These are phyloP conservation scores for Vulpes vulpes DNA, from an alignment of 2,113 vertebrate species.

Conservation along the genomic window DNA sequence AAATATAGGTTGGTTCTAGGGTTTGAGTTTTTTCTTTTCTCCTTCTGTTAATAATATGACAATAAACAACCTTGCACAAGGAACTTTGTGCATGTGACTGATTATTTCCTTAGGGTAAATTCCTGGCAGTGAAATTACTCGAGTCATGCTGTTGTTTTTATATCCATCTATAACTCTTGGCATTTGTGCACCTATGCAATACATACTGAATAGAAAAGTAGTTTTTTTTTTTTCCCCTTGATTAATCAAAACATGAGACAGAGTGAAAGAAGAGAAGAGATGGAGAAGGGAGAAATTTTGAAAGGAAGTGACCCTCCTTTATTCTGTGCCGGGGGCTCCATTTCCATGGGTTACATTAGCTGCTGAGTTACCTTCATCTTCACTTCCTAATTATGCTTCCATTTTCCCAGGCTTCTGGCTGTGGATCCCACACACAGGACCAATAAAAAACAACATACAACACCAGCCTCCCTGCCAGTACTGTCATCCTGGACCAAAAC, in stretches of 20 bases:
- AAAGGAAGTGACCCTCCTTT: neutral
- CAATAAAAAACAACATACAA: neutral
- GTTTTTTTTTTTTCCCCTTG: neutral
- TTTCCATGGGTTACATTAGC: neutral
- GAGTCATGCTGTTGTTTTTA: neutral
- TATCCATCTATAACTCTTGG: neutral
- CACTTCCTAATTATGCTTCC: neutral
- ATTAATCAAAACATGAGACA: neutral
- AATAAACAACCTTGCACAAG: neutral
- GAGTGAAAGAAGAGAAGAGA: neutral
- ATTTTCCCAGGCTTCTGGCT: neutral
- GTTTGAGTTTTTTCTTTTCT: neutral
- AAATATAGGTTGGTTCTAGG: neutral
- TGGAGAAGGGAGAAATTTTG: neutral
- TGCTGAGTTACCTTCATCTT: neutral
- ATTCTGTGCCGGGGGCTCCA: neutral
- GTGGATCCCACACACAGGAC: neutral
- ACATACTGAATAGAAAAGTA: neutral
- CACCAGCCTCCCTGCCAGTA: neutral
- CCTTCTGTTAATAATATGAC: neutral
- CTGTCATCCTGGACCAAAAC: neutral
- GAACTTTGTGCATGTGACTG: neutral
- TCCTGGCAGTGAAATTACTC: neutral
- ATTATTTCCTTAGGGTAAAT: neutral
- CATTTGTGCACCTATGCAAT: neutral